Conservation (phyloP, 2,113 vertebrate genomes). For the Catharus minimus region DNA sequence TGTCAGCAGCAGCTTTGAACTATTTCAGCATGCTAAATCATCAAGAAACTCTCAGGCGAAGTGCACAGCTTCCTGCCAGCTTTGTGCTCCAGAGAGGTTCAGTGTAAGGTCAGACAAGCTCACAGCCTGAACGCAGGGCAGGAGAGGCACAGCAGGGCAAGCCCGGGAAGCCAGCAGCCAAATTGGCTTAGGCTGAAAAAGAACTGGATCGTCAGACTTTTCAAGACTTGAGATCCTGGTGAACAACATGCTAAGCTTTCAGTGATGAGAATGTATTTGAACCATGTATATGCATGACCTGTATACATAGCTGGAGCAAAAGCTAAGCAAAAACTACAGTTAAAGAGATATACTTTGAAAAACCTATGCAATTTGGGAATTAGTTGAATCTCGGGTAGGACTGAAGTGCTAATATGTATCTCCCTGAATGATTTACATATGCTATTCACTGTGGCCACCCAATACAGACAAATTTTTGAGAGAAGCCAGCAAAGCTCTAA, state of each 20-base stretch:
- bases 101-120: constrained; percentile 51
- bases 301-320: neutral
- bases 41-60: neutral
- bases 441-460: neutral
- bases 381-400: neutral
- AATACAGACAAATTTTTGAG: neutral
- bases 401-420: neutral
- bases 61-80: constrained; percentile 18
- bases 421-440: neutral
- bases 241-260: neutral
- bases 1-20: constrained; percentile 30
- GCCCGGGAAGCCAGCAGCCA: neutral
- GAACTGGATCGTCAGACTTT: constrained; percentile 22
- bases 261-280: neutral
- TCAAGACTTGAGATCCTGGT: neutral
- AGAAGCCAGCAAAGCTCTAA: neutral
- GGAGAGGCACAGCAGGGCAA: constrained; percentile 12
- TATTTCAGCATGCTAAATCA: constrained; percentile 33
- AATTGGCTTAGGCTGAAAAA: neutral
- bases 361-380: neutral
- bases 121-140: neutral
- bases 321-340: neutral
- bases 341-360: neutral
- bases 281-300: neutral
- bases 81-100: constrained; percentile 25